Percentiles rank a stretch among this genome's conserved stretches.
Evolutionary conservation across 92 coral and sea anemone species (phyloP).

Genomic region (Umimayanthus kanabou): DNA sequence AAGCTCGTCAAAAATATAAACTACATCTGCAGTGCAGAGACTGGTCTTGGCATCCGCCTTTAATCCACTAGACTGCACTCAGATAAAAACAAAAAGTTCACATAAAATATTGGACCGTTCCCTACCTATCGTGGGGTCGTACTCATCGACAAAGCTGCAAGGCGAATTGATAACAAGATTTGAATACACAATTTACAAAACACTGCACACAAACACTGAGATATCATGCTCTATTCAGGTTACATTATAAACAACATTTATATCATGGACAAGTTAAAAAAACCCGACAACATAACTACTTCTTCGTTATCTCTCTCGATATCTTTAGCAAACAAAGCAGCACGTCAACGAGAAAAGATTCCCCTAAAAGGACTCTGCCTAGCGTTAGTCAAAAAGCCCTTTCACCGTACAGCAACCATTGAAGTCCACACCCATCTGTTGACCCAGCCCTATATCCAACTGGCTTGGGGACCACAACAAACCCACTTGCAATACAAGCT

Average conservation of each 20-base stretch:
- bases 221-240: neutral
- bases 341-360: neutral
- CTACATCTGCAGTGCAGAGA: neutral
- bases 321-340: neutral
- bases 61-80: neutral
- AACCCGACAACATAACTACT: neutral
- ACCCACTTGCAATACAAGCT: conserved; percentile 2
- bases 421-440: conserved; percentile 40
- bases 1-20: neutral
- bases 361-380: conserved; percentile 4
- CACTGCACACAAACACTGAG: conserved; percentile 4
- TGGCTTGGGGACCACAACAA: conserved; percentile 45
- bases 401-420: neutral
- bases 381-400: conserved; percentile 6
- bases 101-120: neutral
- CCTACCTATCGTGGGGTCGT: conserved; percentile 99
- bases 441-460: conserved; percentile 41
- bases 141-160: conserved; percentile 97
- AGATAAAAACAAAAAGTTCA: neutral
- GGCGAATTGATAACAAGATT: conserved; percentile 22
- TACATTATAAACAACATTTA: neutral
- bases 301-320: conserved; percentile 14
- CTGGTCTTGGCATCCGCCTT: neutral
- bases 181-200: conserved; percentile 1
- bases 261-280: neutral